Conservation (phyloP, 1,140 invertebrate species). For the Bombus waltoni region DNA sequence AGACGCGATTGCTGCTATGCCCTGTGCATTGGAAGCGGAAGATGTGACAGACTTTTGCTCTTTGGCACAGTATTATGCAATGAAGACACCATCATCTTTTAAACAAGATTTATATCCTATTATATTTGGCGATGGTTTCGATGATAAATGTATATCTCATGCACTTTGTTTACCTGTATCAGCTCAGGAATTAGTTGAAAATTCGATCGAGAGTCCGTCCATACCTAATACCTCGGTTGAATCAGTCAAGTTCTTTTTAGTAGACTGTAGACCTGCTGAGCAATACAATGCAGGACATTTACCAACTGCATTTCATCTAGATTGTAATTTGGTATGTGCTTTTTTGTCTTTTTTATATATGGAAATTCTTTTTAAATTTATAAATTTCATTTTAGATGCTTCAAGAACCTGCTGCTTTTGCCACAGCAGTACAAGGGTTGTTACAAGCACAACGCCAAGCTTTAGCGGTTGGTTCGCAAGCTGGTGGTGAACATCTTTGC, state of each 20-base stretch:
- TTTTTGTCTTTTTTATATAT: slow-evolving; percentile 20
- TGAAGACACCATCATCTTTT: slow-evolving; percentile 96
- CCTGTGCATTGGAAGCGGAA: slow-evolving; percentile 92
- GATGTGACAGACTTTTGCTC: slow-evolving; percentile 99
- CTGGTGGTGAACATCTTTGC: slow-evolving; percentile 97
- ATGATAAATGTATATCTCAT: slow-evolving; percentile 87
- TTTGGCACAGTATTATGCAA: slow-evolving; percentile 95
- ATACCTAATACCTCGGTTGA: slow-evolving; percentile 83
- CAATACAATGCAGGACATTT: slow-evolving; percentile 98
- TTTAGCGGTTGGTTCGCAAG: slow-evolving; percentile 92
- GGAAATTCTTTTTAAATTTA: not conserved
- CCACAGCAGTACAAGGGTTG: slow-evolving; percentile 96
- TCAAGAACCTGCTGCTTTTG: slow-evolving; percentile 96
- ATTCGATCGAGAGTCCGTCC: slow-evolving; percentile 85
- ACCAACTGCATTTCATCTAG: slow-evolving; percentile 98
- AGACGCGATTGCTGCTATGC: slow-evolving; percentile 89
- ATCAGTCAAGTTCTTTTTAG: slow-evolving; percentile 95
- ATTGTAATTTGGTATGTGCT: slow-evolving; percentile 92
- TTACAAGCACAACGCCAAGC: slow-evolving; percentile 95
- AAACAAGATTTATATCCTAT: slow-evolving; percentile 88
- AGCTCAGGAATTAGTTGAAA: slow-evolving; percentile 92
- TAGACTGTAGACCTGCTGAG: slow-evolving; percentile 97
- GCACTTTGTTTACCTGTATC: slow-evolving; percentile 97
- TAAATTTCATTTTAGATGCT: slow-evolving; percentile 78
- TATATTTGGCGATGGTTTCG: slow-evolving; percentile 84